A percentile compares a stretch with the other conserved stretches of the same genome.
Conservation (phyloP, 2,888 invertebrate species). For the Spodoptera littoralis region DNA sequence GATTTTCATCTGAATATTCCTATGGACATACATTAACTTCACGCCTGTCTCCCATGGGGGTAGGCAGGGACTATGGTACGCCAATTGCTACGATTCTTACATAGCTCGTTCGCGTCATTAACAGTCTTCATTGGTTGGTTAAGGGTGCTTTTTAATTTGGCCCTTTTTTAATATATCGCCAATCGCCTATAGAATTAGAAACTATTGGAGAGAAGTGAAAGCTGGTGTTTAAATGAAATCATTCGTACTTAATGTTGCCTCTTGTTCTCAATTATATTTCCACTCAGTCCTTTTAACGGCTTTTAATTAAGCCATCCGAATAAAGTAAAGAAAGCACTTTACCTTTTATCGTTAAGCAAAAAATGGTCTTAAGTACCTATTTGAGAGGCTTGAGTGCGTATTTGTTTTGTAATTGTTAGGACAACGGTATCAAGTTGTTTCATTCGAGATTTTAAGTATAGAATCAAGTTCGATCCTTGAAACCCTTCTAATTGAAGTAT, state of each 20-base stretch:
- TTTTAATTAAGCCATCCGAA: slow-evolving; percentile 17
- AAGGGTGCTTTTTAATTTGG: too few species aligned
- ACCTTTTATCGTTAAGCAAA: neutral
- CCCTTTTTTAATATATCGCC: too few species aligned
- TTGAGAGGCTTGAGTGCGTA: slow-evolving; percentile 12
- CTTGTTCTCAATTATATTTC: slow-evolving; percentile 13
- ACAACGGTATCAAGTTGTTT: slow-evolving; percentile 7
- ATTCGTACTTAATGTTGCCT: neutral
- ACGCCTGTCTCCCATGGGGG: too few species aligned
- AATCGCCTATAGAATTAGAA: too few species aligned
- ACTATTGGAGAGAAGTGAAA: slow-evolving; percentile 16
- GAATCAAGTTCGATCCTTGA: slow-evolving; percentile 7
- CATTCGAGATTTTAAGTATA: slow-evolving; percentile 7
- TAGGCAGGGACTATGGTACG: too few species aligned
- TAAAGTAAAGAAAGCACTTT: slow-evolving; percentile 4
- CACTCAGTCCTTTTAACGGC: slow-evolving; percentile 2
- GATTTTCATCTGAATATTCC: too few species aligned
- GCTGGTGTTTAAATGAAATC: neutral
- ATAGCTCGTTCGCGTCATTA: too few species aligned
- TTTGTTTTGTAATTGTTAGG: slow-evolving; percentile 18
- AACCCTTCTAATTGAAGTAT: slow-evolving; percentile 16
- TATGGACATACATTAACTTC: too few species aligned
- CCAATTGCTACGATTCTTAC: too few species aligned
- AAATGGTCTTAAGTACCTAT: slow-evolving; percentile 9
- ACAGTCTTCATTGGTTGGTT: too few species aligned